phyloP scores from a whole-genome alignment of 2,888 invertebrate genomes.

The Drosophila diplacantha region DNA sequence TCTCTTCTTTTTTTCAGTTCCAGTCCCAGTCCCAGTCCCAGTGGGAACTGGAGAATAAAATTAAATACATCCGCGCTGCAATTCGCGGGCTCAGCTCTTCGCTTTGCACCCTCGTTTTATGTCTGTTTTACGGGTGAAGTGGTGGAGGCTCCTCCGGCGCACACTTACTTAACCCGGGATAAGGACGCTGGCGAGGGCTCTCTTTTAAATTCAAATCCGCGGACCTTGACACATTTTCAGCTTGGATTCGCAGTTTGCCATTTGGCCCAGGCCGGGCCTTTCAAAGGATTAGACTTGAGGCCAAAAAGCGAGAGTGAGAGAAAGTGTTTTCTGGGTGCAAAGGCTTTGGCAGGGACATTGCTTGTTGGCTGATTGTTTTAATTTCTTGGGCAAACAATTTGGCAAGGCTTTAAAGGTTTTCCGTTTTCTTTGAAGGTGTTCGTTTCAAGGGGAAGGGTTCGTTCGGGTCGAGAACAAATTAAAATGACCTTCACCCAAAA shows the following conservation, averaged over 20 bases:
- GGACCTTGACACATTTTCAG: constrained; percentile 64
- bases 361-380: constrained; percentile 55
- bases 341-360: constrained; percentile 20
- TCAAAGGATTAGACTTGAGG: constrained; percentile 37
- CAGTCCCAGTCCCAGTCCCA: constrained; percentile 15
- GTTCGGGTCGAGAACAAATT: constrained; percentile 25
- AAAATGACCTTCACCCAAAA: constrained; percentile 62
- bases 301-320: constrained; percentile 7
- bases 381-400: constrained; percentile 59
- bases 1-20: background rate
- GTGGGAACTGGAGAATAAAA: constrained; percentile 52
- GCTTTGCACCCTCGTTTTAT: constrained; percentile 52
- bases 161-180: constrained; percentile 56
- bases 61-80: constrained; percentile 58
- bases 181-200: constrained; percentile 38
- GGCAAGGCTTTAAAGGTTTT: constrained; percentile 49
- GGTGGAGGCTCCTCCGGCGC: constrained; percentile 27
- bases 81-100: constrained; percentile 46
- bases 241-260: constrained; percentile 44
- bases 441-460: constrained; percentile 12
- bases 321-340: background rate
- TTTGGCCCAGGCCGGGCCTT: constrained; percentile 38
- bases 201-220: constrained; percentile 55
- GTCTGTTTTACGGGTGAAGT: constrained; percentile 47
- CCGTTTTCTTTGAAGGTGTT: constrained; percentile 45